phyloP scores from a whole-genome alignment of 2,888 invertebrate genomes.

The Macrophya alboannulata region DNA sequence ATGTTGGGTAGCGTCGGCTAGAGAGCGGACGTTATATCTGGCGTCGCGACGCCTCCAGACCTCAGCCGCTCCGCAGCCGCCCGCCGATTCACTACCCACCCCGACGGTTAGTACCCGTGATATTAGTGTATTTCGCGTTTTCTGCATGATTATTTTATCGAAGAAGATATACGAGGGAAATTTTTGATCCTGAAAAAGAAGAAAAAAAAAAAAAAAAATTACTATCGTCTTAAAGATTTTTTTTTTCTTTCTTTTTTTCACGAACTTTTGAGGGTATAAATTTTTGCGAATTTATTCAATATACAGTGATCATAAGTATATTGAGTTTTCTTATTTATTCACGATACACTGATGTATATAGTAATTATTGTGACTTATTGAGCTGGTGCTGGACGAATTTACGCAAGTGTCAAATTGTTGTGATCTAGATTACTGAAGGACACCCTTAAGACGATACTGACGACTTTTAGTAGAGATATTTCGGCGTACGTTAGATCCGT shows the following conservation, averaged over 20 bases:
- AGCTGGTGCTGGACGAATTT: slow-evolving; percentile 25
- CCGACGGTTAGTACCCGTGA: slow-evolving; percentile 74
- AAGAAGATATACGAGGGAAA: neutral
- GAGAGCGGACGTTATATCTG: slow-evolving; percentile 77
- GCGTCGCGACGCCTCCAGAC: slow-evolving; percentile 74
- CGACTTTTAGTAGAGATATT: neutral
- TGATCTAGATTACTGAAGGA: neutral
- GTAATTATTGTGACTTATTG: slow-evolving; percentile 20
- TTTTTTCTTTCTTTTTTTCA: neutral
- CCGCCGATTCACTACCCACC: slow-evolving; percentile 75
- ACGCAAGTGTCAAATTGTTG: slow-evolving; percentile 46
- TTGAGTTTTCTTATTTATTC: neutral
- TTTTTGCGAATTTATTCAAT: neutral
- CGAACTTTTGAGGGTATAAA: neutral
- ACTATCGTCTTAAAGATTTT: neutral
- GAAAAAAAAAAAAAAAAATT: neutral
- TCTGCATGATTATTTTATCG: neutral
- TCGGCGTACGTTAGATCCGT: neutral
- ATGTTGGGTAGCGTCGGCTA: slow-evolving; percentile 77
- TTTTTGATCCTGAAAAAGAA: neutral
- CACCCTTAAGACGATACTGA: slow-evolving; percentile 5
- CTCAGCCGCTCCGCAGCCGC: slow-evolving; percentile 77
- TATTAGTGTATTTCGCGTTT: slow-evolving; percentile 20
- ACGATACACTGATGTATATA: neutral
- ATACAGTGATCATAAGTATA: slow-evolving; percentile 21